Evolutionary conservation across 1,140 invertebrate species (phyloP).

Genomic region (Arctopsyche grandis): DNA sequence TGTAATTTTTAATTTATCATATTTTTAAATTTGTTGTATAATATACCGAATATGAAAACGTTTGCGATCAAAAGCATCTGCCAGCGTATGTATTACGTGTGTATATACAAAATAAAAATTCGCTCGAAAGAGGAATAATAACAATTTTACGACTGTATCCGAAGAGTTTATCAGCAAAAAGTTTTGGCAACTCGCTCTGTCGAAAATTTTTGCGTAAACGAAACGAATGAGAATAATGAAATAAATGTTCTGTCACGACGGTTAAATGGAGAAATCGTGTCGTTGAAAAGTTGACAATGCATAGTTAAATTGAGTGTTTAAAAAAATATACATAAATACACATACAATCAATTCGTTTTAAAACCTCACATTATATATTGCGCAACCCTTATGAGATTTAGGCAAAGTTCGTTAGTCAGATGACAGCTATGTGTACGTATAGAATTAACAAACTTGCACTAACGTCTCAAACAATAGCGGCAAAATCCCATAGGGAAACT

Average conservation of each 20-base stretch:
- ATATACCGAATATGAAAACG: too few relatives aligned
- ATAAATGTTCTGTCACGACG: slow-evolving; percentile 21
- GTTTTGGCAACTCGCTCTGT: neutral
- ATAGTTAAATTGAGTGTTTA: slow-evolving; percentile 10
- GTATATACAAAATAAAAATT: too few relatives aligned
- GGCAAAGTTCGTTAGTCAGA: neutral
- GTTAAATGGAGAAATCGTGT: slow-evolving; percentile 24
- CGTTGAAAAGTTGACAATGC: slow-evolving; percentile 11
- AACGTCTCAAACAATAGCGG: slow-evolving; percentile 9
- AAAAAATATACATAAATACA: too few relatives aligned
- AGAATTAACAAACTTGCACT: slow-evolving; percentile 20
- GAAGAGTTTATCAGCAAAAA: slow-evolving; percentile 26
- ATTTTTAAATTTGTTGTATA: too few relatives aligned
- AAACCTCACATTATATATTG: too few relatives aligned
- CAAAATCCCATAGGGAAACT: slow-evolving; percentile 9
- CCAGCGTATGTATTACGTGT: too few relatives aligned
- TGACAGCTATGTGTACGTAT: slow-evolving; percentile 27
- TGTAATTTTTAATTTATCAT: too few relatives aligned
- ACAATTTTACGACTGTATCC: slow-evolving; percentile 29
- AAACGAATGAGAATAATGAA: slow-evolving; percentile 27
- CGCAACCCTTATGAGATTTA: neutral
- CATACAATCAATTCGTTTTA: too few relatives aligned
- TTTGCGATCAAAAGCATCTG: too few relatives aligned
- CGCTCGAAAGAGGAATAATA: neutral
- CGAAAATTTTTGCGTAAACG: slow-evolving; percentile 18